phyloP scores from a whole-genome alignment of 2,113 vertebrate genomes.

The Corythornis vintsioides region DNA sequence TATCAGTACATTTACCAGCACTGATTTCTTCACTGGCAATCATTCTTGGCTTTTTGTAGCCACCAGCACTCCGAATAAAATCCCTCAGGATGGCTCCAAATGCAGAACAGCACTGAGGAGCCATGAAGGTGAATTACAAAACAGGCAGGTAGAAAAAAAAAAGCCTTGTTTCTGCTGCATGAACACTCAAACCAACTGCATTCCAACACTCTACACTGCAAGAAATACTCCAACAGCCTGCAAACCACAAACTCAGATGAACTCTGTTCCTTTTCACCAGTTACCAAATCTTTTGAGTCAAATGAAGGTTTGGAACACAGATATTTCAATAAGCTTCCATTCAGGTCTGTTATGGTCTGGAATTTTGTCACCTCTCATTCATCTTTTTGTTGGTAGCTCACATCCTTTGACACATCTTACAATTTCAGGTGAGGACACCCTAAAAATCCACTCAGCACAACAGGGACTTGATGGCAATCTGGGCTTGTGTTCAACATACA shows the following conservation, averaged over 20 bases:
- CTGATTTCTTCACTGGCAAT: too few relatives aligned
- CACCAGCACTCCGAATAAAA: too few relatives aligned
- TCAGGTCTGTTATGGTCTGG: not conserved
- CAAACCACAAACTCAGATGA: not conserved
- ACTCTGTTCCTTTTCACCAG: too few relatives aligned
- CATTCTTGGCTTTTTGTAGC: too few relatives aligned
- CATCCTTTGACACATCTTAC: not conserved
- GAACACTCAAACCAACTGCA: not conserved
- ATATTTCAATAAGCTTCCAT: not conserved
- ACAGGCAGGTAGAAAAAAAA: not conserved
- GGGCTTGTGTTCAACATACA: not conserved
- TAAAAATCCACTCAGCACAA: not conserved
- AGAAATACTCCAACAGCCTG: not conserved
- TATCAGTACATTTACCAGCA: too few relatives aligned
- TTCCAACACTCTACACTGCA: not conserved
- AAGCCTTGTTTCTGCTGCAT: too few relatives aligned
- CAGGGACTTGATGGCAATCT: not conserved
- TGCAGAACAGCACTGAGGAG: not conserved
- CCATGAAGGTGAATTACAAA: not conserved
- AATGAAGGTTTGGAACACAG: not conserved
- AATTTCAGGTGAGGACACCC: not conserved
- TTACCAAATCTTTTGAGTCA: not conserved
- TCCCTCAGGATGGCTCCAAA: too few relatives aligned
- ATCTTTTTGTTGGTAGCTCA: not conserved
- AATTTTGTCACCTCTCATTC: not conserved